A percentile compares a stretch with the other conserved stretches of the same genome.
phyloP scores from a whole-genome alignment of 2,113 vertebrate genomes.

The Jacana jacana region DNA sequence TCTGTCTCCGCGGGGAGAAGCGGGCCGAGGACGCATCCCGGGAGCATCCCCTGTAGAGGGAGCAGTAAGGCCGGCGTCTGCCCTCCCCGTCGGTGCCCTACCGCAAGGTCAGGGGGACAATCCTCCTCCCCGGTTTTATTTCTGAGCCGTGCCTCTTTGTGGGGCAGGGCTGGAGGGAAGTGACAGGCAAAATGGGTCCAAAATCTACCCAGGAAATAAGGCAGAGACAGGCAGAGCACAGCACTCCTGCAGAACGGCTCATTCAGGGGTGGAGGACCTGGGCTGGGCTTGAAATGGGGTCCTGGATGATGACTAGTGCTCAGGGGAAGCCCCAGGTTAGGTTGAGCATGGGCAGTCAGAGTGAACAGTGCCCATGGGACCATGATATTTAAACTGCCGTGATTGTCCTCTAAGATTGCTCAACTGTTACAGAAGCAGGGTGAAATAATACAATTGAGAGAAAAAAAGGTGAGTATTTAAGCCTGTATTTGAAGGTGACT shows the following conservation, averaged over 20 bases:
- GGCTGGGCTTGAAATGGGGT: background rate
- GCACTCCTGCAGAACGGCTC: rapidly evolving
- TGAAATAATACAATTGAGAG: background rate
- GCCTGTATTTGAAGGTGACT: background rate
- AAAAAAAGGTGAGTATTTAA: background rate
- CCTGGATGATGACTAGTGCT: background rate
- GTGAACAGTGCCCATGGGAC: rapidly evolving
- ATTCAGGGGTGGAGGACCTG: background rate
- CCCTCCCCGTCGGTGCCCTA: background rate
- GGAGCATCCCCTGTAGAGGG: background rate
- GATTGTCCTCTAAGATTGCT: background rate
- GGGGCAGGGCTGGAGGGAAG: background rate
- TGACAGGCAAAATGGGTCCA: background rate
- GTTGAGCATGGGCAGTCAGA: background rate
- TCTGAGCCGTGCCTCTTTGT: background rate
- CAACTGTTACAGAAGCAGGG: background rate
- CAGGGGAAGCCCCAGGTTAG: background rate
- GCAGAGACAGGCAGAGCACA: background rate
- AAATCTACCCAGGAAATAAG: background rate
- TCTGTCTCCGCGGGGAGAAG: background rate
- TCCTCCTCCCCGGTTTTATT: background rate
- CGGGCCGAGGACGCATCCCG: too few relatives aligned
- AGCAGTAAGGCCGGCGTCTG: background rate
- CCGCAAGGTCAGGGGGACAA: background rate
- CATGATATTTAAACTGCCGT: background rate